Evolutionary conservation across 2,797 vertebrate genomes (phyloP), one percentile per base, ranked within the genome.

Genomic region (Schizopygopsis pylzovi): DNA sequence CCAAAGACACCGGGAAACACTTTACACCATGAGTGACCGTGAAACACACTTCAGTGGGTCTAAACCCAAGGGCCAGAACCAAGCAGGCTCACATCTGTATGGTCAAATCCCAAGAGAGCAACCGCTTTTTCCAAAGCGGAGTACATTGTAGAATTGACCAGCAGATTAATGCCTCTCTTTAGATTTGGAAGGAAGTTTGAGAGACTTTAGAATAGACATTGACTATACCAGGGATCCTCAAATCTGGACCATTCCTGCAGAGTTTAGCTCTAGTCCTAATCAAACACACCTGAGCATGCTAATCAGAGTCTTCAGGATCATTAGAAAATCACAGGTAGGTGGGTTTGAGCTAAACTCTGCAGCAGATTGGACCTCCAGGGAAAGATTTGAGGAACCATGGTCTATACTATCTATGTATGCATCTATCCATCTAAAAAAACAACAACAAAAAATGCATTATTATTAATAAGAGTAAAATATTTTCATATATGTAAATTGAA

Each of bases 21-120:
- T 67, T 86, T 73, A 67, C 72, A 75, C 59, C 54, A 41, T 20
- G 45, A 86, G 28, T 76, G 70, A 86, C 61, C 85, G 54, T 68
- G 77, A 85, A 79, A 72, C 76, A 56, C 49, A 72, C 77, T 79
- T 71, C 83, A 61, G 4, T 16, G 52, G 4, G 13, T 79, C 20
- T 72, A 71, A 79, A 79, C 22, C 52, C 8, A 79, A 71, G 49
- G 49, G 76, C 54, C 83, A 4, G 52, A 79, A 59, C 25, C 39
- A 1, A 70, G 63, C 83, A 56, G 75, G 18, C 49, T 79, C 37
- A 45, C 75, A 61, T 71, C 39, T 70, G 83, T 33, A 59, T 4
- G 1, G 37, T 45, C n/a, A 45, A 84, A 70, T 6, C 75, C 73
- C 71, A 65, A 28, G 71, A 83, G 54, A 52, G 41, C 20, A 43